These are phyloP conservation scores for Nematostella vectensis DNA, from an alignment of 92 coral and sea anemone species.

Conservation along the genomic window DNA sequence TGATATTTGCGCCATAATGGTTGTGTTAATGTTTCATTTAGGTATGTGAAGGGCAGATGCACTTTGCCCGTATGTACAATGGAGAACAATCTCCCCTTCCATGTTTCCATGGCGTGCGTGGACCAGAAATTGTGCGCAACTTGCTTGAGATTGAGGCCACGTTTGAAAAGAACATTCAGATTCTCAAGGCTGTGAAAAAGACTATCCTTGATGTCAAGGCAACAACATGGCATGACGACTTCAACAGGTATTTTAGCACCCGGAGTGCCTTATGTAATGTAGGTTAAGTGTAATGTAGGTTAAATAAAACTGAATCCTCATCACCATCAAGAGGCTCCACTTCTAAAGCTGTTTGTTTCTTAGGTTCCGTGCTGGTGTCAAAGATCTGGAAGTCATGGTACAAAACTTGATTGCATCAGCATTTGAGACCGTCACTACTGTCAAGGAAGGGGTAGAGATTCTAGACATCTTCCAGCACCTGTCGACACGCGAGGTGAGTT, in stretches of 20 bases:
- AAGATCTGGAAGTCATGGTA: slow-evolving; percentile 96
- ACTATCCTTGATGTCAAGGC: slow-evolving; percentile 99
- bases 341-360: too few species aligned
- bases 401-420: slow-evolving; percentile 94
- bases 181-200: slow-evolving; percentile 89
- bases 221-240: slow-evolving; percentile 99
- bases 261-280: neutral
- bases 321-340: too few species aligned
- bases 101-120: slow-evolving; percentile 93
- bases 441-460: slow-evolving; percentile 90
- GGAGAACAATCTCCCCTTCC: slow-evolving; percentile 93
- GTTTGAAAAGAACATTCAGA: slow-evolving; percentile 91
- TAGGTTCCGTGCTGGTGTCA: slow-evolving; percentile 98
- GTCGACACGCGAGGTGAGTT: slow-evolving; percentile 89
- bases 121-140: slow-evolving; percentile 90
- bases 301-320: too few species aligned
- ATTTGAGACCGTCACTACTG: slow-evolving; percentile 82
- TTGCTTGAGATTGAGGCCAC: slow-evolving; percentile 96
- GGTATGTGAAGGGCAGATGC: slow-evolving; percentile 99
- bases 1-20: too few species aligned
- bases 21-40: slow-evolving; percentile 4
- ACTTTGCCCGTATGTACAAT: slow-evolving; percentile 92
- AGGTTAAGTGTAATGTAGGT: neutral
- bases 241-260: slow-evolving; percentile 64
- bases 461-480: slow-evolving; percentile 92